Evolutionary conservation across 2,113 vertebrate genomes (phyloP), one percentile per base, ranked within the genome.

Genomic region (Tyrannus savana): DNA sequence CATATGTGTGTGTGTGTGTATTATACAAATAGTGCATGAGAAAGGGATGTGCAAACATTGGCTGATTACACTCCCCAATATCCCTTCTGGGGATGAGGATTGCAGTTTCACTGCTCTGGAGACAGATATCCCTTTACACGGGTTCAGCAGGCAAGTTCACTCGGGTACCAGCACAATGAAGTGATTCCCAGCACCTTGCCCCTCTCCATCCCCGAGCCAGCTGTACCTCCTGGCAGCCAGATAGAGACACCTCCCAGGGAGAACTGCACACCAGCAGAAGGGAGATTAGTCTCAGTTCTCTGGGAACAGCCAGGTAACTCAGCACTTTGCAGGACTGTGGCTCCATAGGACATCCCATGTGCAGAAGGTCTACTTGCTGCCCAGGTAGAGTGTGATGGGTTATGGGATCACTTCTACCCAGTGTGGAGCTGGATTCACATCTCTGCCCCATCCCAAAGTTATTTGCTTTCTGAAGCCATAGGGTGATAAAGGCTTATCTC

Each of bases 181-280:
- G 47, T 21, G 53, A 14, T n/a, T 37, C 33, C 53, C 69, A 74
- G 44, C 24, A 42, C 22, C 21, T 39, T 63, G 12, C 14, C 33
- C 24, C 42, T 74, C 77, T 87, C 81, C 59, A 63, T 53, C 41
- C 44, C 58, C 1, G 0, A 23, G 52, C 25, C 25, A 23, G 72
- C 3, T 23, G 28, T 42, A 23, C 3, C 33, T 47, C n/a, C 47
- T 58, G 52, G 27, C 14, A 72, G 33, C 33, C 52, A 81, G 59
- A 0, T 49, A 81, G 59, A 0, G 14, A 59, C 13, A 14, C 7
- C 12, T 80, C 21, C 30, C 35, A 0, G 1, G 14, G 44, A 30
- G 28, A 67, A 30, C 10, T 7, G 22, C 5, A 9, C 56, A 44
- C 44, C 41, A 75, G 53, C 8, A 41, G 62, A 28, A 52, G 31